These are phyloP conservation scores for Cariama cristata DNA, from an alignment of 2,113 vertebrate species.

Conservation along the genomic window DNA sequence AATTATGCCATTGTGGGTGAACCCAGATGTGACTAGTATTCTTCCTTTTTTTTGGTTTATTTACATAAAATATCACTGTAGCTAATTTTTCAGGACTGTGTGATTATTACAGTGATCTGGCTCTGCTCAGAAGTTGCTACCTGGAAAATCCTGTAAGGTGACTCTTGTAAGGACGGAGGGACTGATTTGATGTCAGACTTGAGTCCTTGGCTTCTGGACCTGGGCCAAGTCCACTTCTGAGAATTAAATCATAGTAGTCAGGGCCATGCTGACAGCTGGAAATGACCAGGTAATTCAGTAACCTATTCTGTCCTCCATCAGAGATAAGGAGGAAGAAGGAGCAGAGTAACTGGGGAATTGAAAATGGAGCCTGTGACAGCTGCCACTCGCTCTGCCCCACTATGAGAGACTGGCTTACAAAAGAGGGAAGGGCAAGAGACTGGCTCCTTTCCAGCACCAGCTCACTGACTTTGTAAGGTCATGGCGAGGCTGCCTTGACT, in stretches of 20 bases:
- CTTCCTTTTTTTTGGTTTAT: neutral
- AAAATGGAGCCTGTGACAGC: neutral
- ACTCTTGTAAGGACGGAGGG: neutral
- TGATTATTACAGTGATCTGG: neutral
- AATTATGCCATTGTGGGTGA: neutral
- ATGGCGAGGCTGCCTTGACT: neutral
- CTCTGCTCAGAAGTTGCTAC: neutral
- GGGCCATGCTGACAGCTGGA: neutral
- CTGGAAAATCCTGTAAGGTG: neutral
- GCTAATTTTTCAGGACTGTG: neutral
- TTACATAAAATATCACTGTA: neutral
- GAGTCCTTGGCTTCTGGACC: neutral
- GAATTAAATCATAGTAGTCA: neutral
- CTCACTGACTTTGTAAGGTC: neutral
- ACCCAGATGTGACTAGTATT: neutral
- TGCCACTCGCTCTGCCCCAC: fast-evolving
- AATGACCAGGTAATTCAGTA: neutral
- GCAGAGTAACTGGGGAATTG: neutral
- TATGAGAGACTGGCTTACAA: neutral
- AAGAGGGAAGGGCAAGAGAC: neutral
- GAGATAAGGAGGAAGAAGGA: neutral
- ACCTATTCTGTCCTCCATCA: neutral
- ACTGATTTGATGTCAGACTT: neutral
- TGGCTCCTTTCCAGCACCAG: neutral
- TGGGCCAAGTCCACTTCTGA: neutral